Evolutionary conservation across 1,140 invertebrate genomes (phyloP), one percentile per base, ranked within the genome.

Genomic region (Heliconius hermathena): DNA sequence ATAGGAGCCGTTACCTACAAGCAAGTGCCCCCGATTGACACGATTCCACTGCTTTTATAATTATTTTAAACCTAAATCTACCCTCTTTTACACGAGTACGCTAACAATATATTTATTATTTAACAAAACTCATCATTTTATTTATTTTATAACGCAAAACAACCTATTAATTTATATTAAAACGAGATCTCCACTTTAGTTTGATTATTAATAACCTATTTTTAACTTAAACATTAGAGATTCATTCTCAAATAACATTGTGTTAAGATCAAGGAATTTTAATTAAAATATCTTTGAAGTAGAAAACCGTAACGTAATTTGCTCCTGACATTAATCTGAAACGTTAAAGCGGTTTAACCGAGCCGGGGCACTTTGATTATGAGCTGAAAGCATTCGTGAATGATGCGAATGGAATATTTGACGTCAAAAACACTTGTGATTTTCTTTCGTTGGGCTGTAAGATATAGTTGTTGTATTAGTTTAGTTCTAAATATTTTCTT

Each of bases 271-370:
- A 66, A 66, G 60, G 22, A 73, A 26, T 38, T 52, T 57, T 74
- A 79, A 79, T 78, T 78, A 78, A 57, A 54, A 74, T 60, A 76
- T 83, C 46, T 66, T 77, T 73, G 71, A 76, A 76, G 38, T 74
- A 74, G 73, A 71, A 71, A 76, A 73, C 71, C 49, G 29, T 22
- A 54, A 71, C 57, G 49, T 79, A 83, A 83, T 74, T 79, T 81
- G 80, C 29, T 83, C 52, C 72, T 81, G 77, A 83, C 82, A 74
- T 79, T 73, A 76, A 79, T 78, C 66, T 52, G 52, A 77, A 81
- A 81, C 33, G 76, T 57, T 73, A 71, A 57, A 72, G 41, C 33
- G 66, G 72, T 75, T 60, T 20, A 73, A 71, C 66, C n/a, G 29
- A 49, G 73, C 22, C 49, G 33, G 33, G 46, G 33, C 20, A 57